Evolutionary conservation across 2,888 invertebrate species (phyloP), one percentile per base, ranked within the genome.

Genomic region (Eustalomyia histrio): DNA sequence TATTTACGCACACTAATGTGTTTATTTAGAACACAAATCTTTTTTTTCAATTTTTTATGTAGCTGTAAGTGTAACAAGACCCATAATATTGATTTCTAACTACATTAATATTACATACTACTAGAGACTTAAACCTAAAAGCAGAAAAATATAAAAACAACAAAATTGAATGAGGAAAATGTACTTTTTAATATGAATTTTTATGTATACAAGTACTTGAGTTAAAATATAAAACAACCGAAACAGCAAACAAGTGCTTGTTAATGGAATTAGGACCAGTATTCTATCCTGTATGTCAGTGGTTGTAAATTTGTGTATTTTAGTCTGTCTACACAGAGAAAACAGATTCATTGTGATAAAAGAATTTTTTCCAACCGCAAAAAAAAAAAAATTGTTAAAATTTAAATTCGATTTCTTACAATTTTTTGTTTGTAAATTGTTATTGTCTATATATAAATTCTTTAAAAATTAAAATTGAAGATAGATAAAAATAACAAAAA

Each of bases 1-100:
- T 68, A 69, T 60, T 58, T 50, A 60, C 58, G 50, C 47, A 69
- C 58, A 50, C 50, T 35, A 69, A 69, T 69, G 69, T 69, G 29
- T 69, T 69, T 69, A 58, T 58, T 69, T 50, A 35, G 69, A 69
- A 58, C 50, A 33, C 39, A 17, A 57, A 57, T 17, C 68, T 43
- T 12, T 29, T 8, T 6, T 18, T 17, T 12, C 10, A 7, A 1
- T 39, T 39, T 39, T 12, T 39, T 39, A 12, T 57, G 16, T 29
- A 61, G 18, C 14, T n/a, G n/a, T n/a, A n/a, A n/a, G 53, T 69
- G 12, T 71, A 33, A 43, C 17, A 53, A 47, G 43, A 18, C 60
- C 60, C 57, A 17, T 64, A 58, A 17, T 73, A 72, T 71, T 55
- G 55, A 72, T 72, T 71, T 63, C 53, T 43, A 43, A 55, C 29